Evolutionary conservation across 2,888 invertebrate species (phyloP), one percentile per base, ranked within the genome.

Genomic region (Cryptocheilus praepositus): DNA sequence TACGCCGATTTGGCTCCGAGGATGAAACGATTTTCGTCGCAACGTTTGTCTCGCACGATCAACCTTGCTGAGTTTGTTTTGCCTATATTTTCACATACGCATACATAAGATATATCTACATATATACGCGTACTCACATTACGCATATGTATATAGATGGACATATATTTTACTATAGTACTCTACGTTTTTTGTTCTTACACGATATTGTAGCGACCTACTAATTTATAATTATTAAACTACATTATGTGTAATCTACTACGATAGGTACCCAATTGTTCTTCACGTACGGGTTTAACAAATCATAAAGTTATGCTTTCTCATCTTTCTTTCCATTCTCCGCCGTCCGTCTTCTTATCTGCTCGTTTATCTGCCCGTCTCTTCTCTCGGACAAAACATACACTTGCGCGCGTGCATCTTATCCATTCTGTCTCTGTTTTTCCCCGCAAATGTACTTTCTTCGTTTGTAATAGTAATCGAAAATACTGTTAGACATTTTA

Each of bases 401-500:
- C 13, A 36, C 36, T 11, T 7, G 11, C 36, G 36, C 36, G 36
- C 36, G 36, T 36, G 36, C 36, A 11, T 36, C 25, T 15, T 46
- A 4, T 56, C 22, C 18, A 15, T 36, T 36, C 18, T 53, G n/a
- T 16, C 51, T 55, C n/a, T 59, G 18, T 46, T 56, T 36, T 25
- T n/a, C n/a, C 25, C 25, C 25, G 36, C 22, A 4, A 5, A 15
- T 51, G n/a, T 21, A 22, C 4, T 51, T 5, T 54, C 64, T 60
- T 71, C 65, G 57, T 54, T 70, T 61, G 21, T 75, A 74, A 66
- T 52, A 55, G 67, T 75, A 70, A 62, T 68, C 65, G 66, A 73
- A 70, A 71, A 72, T 56, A 59, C 70, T 81, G 74, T 83, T 80
- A 80, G 76, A 81, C 60, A 66, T 80, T 80, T 77, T 79, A 79